Conservation (phyloP, 2,797 vertebrate genomes). For the Lophotriccus pileatus region DNA sequence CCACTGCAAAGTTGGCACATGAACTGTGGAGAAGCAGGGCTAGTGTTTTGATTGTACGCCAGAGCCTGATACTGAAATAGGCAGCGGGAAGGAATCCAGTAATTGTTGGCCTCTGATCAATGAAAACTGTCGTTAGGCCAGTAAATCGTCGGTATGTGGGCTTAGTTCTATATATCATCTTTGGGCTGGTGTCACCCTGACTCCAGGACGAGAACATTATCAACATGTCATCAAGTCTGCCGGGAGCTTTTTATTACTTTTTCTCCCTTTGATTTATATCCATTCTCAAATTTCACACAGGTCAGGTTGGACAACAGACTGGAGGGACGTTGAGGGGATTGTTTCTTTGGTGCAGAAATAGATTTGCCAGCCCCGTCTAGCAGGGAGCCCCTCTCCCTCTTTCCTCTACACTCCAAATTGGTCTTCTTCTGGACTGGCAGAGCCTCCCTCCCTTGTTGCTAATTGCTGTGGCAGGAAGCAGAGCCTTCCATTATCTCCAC, state of each 20-base stretch:
- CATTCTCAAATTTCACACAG: constrained; percentile 56
- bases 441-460: not conserved
- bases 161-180: constrained; percentile 76
- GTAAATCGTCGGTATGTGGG: constrained; percentile 86
- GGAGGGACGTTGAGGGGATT: constrained; percentile 10
- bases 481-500: not conserved
- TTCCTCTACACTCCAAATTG: not conserved
- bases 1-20: constrained; percentile 61
- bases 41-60: constrained; percentile 79
- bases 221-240: constrained; percentile 68
- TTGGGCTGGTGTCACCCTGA: constrained; percentile 71
- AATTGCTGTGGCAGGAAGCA: not conserved
- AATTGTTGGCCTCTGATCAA: constrained; percentile 86
- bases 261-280: constrained; percentile 70
- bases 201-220: constrained; percentile 71
- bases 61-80: constrained; percentile 77
- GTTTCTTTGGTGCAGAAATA: constrained; percentile 55
- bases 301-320: constrained; percentile 15
- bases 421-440: not conserved
- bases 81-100: constrained; percentile 76
- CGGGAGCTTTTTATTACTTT: constrained; percentile 67
- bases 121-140: constrained; percentile 84
- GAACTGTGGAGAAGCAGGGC: constrained; percentile 61
- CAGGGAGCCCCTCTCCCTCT: not conserved
- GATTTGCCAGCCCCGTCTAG: not conserved